Evolutionary conservation across 1,140 invertebrate species (phyloP).

Genomic region (Lerema accius): DNA sequence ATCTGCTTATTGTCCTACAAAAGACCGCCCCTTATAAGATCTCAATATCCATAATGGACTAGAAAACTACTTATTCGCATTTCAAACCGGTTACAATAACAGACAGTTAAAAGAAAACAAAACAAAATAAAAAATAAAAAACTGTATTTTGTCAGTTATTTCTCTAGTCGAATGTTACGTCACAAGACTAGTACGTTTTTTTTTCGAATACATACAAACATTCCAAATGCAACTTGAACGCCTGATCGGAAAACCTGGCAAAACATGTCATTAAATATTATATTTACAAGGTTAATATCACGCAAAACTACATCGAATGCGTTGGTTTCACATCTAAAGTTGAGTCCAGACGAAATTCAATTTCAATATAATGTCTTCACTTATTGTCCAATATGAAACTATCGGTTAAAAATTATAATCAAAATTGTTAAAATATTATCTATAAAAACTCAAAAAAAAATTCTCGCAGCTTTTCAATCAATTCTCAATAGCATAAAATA

Average conservation of each 20-base stretch:
- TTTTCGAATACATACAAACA: conserved; percentile 13
- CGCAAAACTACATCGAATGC: neutral
- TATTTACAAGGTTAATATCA: conserved; percentile 10
- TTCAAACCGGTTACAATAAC: neutral
- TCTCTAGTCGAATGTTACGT: conserved; percentile 22
- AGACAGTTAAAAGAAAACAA: conserved; percentile 7
- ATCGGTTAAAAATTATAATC: too few relatives aligned
- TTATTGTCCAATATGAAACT: too few relatives aligned
- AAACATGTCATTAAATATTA: neutral
- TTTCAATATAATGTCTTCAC: too few relatives aligned
- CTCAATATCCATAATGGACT: neutral
- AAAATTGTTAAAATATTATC: too few relatives aligned
- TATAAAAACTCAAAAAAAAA: too few relatives aligned
- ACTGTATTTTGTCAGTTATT: conserved; percentile 17
- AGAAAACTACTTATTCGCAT: neutral
- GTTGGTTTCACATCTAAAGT: too few relatives aligned
- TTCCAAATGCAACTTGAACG: neutral
- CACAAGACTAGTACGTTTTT: conserved; percentile 17
- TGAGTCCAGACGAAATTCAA: too few relatives aligned
- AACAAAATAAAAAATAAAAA: conserved; percentile 15
- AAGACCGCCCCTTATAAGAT: neutral
- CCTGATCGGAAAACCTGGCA: conserved; percentile 5
- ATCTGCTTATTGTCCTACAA: neutral
- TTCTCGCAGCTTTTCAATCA: too few relatives aligned
- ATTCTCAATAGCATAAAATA: too few relatives aligned